Evolutionary conservation across 2,797 vertebrate genomes (phyloP).

Genomic region (Buphagus erythrorhynchus): DNA sequence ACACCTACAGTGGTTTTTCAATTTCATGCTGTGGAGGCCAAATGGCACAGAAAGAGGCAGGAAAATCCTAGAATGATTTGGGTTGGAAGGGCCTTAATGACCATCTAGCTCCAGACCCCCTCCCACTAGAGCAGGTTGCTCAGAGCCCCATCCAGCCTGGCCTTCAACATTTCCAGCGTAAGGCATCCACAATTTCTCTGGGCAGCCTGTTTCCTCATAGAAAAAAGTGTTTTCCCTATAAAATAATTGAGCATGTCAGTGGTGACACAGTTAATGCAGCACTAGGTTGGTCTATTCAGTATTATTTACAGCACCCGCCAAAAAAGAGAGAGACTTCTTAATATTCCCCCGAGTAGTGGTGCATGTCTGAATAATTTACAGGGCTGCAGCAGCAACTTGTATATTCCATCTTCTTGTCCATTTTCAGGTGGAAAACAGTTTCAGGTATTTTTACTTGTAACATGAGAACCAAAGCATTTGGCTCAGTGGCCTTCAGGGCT

Average conservation of each 20-base stretch:
- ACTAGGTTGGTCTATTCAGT: rapidly evolving
- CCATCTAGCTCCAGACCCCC: not conserved
- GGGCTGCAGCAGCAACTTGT: not conserved
- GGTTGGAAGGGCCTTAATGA: not conserved
- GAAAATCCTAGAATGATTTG: not conserved
- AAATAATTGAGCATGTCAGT: not conserved
- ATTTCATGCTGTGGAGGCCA: not conserved
- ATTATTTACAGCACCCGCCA: not conserved
- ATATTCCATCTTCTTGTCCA: not conserved
- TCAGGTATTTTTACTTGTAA: constrained; percentile 3
- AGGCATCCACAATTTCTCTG: rapidly evolving
- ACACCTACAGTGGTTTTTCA: not conserved
- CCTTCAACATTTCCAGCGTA: not conserved
- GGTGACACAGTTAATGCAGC: not conserved
- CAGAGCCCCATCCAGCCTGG: rapidly evolving
- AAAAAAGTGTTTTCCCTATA: not conserved
- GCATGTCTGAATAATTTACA: not conserved
- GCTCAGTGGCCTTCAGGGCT: not conserved
- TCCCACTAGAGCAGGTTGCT: not conserved
- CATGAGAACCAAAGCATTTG: not conserved
- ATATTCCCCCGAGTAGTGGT: not conserved
- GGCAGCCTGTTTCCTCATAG: not conserved
- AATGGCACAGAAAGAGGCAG: not conserved
- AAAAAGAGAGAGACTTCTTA: not conserved
- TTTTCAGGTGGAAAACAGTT: constrained; percentile 20